Evolutionary conservation across 2,113 vertebrate species (phyloP).

Genomic region (Pelodiscus sinensis): DNA sequence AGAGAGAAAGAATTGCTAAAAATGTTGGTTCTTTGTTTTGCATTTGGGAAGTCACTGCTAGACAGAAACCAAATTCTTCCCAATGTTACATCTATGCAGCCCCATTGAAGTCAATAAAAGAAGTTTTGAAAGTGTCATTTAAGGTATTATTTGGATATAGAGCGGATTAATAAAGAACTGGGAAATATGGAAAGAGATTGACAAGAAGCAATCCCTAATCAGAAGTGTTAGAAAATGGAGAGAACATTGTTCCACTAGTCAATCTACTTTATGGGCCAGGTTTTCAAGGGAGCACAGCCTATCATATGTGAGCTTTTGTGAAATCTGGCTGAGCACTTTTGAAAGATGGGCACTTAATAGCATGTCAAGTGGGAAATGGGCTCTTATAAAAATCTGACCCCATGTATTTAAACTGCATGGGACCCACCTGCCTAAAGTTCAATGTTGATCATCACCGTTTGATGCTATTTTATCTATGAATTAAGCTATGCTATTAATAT

Average conservation of each 20-base stretch:
- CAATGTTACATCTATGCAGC: neutral
- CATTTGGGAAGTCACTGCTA: neutral
- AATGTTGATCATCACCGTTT: neutral
- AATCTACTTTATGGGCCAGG: neutral
- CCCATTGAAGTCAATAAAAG: neutral
- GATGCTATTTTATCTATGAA: neutral
- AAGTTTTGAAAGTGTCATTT: neutral
- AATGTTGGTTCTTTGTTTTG: neutral
- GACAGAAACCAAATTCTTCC: neutral
- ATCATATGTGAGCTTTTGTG: neutral
- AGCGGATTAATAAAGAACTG: neutral
- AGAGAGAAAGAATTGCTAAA: neutral
- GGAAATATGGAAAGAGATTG: neutral
- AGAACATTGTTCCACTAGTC: neutral
- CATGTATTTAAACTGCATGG: accelerated
- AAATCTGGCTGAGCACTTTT: neutral
- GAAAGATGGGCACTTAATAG: neutral
- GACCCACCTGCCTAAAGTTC: neutral
- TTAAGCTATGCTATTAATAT: neutral
- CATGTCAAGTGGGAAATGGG: neutral
- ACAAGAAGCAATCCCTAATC: neutral
- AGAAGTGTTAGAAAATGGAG: neutral
- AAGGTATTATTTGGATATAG: neutral
- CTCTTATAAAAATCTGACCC: neutral
- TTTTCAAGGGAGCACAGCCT: neutral